A percentile compares a stretch with the other conserved stretches of the same genome.
Conservation (phyloP, 2,113 vertebrate species). For the Sapajus apella region DNA sequence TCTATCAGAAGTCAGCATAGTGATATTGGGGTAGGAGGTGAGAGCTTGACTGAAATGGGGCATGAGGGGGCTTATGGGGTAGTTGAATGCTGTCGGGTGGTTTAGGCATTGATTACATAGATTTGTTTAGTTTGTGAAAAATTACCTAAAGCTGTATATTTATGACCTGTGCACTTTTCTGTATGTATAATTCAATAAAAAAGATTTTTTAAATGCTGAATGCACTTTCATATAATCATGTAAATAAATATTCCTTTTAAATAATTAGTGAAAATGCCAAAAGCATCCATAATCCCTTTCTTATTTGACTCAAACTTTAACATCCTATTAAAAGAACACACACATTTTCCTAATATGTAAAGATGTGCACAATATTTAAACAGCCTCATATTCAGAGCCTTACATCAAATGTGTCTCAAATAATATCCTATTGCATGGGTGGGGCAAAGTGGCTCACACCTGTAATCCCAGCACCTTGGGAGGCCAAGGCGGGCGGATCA, state of each 20-base stretch:
- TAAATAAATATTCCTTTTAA: slow-evolving; percentile 26
- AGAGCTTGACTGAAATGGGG: neutral
- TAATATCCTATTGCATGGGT: neutral
- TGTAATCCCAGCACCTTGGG: no score
- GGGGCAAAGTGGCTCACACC: no score
- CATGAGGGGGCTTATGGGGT: fast-evolving
- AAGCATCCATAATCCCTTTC: neutral
- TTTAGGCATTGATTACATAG: neutral
- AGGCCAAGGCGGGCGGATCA: no score
- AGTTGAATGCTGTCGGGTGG: neutral
- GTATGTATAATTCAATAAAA: neutral
- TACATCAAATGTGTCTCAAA: neutral
- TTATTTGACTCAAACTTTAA: neutral
- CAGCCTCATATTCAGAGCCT: neutral
- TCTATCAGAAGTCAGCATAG: neutral
- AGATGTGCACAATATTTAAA: neutral
- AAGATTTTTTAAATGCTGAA: neutral
- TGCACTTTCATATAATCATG: neutral
- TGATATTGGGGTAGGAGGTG: neutral
- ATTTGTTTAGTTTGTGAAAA: neutral
- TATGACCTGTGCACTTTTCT: neutral
- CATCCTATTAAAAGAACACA: neutral
- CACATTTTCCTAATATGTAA: neutral
- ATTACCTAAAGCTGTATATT: neutral
- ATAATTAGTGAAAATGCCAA: neutral